These are phyloP conservation scores for Neodiprion virginianus DNA, from an alignment of 1,140 invertebrate genomes.

Conservation along the genomic window DNA sequence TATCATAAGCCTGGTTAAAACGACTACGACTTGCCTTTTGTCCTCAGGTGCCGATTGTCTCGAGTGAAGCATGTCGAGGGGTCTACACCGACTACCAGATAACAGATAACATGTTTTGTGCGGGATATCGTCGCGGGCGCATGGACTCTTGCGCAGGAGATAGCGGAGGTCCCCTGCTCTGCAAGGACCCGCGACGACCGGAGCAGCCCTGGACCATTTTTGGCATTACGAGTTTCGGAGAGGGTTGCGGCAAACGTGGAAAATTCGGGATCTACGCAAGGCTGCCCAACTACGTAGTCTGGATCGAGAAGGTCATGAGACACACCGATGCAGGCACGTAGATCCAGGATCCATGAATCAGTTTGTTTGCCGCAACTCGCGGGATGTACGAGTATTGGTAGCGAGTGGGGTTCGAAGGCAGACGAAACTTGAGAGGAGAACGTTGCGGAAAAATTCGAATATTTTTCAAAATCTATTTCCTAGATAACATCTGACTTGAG, in stretches of 20 bases:
- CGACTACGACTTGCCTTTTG: no score
- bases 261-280: conserved; percentile 93
- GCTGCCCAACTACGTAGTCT: conserved; percentile 84
- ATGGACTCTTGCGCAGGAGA: conserved; percentile 90
- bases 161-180: conserved; percentile 86
- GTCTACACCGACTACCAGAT: conserved; percentile 82
- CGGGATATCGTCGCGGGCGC: conserved; percentile 76
- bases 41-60: conserved; percentile 81
- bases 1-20: no score
- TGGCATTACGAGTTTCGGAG: conserved; percentile 94
- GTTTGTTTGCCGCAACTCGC: no score
- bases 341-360: not conserved
- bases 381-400: no score
- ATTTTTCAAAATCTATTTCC: no score
- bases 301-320: conserved; percentile 78
- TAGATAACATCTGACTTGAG: no score
- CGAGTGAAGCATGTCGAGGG: conserved; percentile 76
- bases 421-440: no score
- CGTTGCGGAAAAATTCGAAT: no score
- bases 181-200: conserved; percentile 62
- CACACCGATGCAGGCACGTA: conserved; percentile 31
- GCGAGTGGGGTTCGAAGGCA: no score
- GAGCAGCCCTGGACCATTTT: conserved; percentile 77
- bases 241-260: conserved; percentile 88
- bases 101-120: conserved; percentile 90